Conservation (phyloP, 2,888 invertebrate genomes). For the Zygogramma bicolorata region DNA sequence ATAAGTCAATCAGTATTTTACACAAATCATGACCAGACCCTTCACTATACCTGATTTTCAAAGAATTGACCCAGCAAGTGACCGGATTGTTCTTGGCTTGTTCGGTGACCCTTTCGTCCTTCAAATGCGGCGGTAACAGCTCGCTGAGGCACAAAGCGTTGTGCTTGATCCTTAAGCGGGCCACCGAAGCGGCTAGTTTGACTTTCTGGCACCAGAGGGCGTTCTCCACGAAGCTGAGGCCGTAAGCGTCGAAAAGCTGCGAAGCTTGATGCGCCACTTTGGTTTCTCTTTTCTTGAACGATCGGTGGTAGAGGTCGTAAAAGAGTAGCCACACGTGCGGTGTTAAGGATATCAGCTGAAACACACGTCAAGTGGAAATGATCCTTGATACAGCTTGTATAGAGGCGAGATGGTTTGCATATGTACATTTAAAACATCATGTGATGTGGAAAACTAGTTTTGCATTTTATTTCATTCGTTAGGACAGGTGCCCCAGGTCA, state of each 20-base stretch:
- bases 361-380: too few species aligned
- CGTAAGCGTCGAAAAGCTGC: constrained; percentile 58
- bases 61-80: constrained; percentile 86
- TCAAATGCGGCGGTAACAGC: constrained; percentile 78
- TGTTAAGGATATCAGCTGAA: constrained; percentile 52
- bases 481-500: too few species aligned
- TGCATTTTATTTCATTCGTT: too few species aligned
- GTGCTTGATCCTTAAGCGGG: constrained; percentile 78
- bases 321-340: constrained; percentile 75
- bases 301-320: constrained; percentile 77
- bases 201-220: constrained; percentile 76
- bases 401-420: too few species aligned
- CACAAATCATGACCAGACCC: too few species aligned
- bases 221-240: constrained; percentile 70
- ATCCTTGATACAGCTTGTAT: too few species aligned
- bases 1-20: too few species aligned
- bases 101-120: constrained; percentile 76
- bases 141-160: constrained; percentile 78
- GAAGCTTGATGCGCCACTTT: constrained; percentile 50
- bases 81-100: constrained; percentile 69
- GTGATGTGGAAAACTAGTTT: too few species aligned
- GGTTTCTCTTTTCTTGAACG: constrained; percentile 67
- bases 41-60: constrained; percentile 73
- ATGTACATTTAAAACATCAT: too few species aligned
- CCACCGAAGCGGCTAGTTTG: constrained; percentile 81